A percentile compares a stretch with the other conserved stretches of the same genome.
phyloP scores from a whole-genome alignment of 2,797 vertebrate species.

The Ctenopoma multispine region DNA sequence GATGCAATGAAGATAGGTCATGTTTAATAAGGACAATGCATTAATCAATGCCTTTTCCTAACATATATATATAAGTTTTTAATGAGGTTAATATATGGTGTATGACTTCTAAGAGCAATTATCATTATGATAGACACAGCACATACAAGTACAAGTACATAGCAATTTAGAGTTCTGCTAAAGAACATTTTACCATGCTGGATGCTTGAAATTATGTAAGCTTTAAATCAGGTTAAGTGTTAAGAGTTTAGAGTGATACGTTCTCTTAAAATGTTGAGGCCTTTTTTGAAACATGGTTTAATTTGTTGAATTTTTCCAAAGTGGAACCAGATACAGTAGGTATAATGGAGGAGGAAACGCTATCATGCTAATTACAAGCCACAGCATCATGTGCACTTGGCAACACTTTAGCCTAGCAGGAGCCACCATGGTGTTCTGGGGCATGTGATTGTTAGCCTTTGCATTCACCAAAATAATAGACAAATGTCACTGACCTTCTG shows the following conservation, averaged over 20 bases:
- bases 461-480: constrained; percentile 31
- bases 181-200: not conserved
- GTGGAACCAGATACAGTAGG: not conserved
- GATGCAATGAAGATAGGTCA: constrained; percentile 24
- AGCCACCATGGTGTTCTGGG: constrained; percentile 29
- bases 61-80: no score
- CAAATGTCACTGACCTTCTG: constrained; percentile 45
- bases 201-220: not conserved
- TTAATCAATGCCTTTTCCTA: constrained; percentile 14
- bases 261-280: not conserved
- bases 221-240: no score
- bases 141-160: no score
- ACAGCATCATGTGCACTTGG: constrained; percentile 35
- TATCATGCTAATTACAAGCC: constrained; percentile 18
- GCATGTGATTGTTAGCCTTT: constrained; percentile 50
- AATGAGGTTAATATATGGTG: not conserved
- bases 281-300: not conserved
- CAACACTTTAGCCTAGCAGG: constrained; percentile 29
- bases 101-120: not conserved
- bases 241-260: not conserved
- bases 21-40: constrained; percentile 9
- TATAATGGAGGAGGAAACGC: not conserved
- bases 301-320: not conserved
- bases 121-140: not conserved
- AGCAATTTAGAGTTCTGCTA: not conserved